Evolutionary conservation across 2,797 vertebrate genomes (phyloP).

Genomic region (Myotis myotis): DNA sequence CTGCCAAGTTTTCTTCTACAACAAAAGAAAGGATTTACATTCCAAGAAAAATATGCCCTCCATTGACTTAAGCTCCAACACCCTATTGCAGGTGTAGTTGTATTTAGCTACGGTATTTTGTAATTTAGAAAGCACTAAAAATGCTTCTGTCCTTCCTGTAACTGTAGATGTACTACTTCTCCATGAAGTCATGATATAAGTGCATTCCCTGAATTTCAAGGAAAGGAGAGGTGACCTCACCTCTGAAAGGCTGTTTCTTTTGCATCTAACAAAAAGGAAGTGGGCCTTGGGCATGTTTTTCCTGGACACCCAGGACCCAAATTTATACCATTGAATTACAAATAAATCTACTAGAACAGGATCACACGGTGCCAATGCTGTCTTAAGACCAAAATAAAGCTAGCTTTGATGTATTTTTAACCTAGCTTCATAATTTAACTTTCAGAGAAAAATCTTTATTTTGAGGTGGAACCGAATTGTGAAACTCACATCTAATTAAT

Average conservation of each 20-base stretch:
- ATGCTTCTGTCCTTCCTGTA: neutral
- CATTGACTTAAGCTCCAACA: neutral
- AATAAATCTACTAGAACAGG: conserved; percentile 52
- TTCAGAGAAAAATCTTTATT: conserved; percentile 51
- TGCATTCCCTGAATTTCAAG: conserved; percentile 12
- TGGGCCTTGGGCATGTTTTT: neutral
- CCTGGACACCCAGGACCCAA: conserved; percentile 2
- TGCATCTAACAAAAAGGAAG: conserved; percentile 23
- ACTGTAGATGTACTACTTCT: neutral
- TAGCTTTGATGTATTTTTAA: conserved; percentile 57
- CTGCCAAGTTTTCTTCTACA: neutral
- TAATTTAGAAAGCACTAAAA: conserved; percentile 45
- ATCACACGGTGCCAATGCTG: neutral
- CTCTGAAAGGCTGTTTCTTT: neutral
- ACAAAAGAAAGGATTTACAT: conserved; percentile 26
- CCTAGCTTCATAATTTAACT: conserved; percentile 48
- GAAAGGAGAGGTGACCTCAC: conserved; percentile 1
- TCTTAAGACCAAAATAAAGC: conserved; percentile 32
- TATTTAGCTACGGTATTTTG: neutral
- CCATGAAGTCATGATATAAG: neutral
- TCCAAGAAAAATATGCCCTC: neutral
- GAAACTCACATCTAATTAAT: conserved; percentile 38
- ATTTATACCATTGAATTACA: conserved; percentile 35
- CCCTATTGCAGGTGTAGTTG: neutral
- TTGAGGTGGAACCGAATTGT: conserved; percentile 41